Conservation (phyloP, 2,888 invertebrate genomes). For the Cosmia trapezina region DNA sequence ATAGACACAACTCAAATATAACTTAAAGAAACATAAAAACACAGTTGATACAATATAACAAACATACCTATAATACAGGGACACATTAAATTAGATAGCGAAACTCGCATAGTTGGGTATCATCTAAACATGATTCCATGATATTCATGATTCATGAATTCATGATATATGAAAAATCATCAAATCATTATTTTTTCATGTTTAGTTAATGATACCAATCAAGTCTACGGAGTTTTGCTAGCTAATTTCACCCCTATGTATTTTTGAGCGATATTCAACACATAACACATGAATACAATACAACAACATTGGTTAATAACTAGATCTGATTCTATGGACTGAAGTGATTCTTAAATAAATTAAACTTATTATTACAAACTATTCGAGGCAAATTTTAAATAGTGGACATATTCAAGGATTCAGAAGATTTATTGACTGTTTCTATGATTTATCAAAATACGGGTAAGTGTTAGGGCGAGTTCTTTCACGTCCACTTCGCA, state of each 20-base stretch:
- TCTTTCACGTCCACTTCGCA: no score
- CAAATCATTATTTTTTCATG: no score
- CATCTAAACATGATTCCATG: no score
- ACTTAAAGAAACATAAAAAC: constrained; percentile 2
- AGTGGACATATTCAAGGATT: background rate
- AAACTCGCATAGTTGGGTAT: no score
- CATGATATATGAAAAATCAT: no score
- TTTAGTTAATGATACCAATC: no score
- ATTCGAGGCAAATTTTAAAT: constrained; percentile 8
- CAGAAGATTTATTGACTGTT: background rate
- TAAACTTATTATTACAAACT: background rate
- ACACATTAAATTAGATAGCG: no score
- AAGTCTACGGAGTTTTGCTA: no score
- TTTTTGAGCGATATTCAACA: constrained; percentile 49
- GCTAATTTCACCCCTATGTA: background rate
- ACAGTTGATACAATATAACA: constrained; percentile 32
- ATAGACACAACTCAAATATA: constrained; percentile 29
- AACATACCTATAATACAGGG: constrained; percentile 5
- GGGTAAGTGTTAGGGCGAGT: no score
- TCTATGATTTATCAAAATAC: background rate
- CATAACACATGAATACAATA: background rate
- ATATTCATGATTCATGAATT: no score
- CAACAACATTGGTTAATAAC: constrained; percentile 42
- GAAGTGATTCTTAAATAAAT: constrained; percentile 16
- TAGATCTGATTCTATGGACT: constrained; percentile 36